phyloP scores from a whole-genome alignment of 2,888 invertebrate genomes.

The Thymelicus lineola region DNA sequence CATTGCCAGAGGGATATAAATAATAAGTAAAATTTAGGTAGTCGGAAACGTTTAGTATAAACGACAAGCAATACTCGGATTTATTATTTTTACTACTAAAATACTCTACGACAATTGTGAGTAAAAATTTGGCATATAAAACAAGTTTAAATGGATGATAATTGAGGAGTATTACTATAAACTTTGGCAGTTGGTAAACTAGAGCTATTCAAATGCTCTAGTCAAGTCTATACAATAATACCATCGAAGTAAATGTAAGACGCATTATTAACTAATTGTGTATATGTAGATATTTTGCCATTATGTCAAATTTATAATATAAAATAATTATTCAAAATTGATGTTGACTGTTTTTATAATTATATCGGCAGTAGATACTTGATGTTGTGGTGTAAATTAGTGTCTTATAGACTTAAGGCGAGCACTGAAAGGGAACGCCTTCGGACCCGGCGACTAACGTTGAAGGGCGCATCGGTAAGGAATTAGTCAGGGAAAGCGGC shows the following conservation, averaged over 20 bases:
- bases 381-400: slow-evolving; percentile 86
- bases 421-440: slow-evolving; percentile 55
- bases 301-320: slow-evolving; percentile 80
- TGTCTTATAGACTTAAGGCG: slow-evolving; percentile 81
- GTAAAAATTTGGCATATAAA: slow-evolving; percentile 51
- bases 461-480: background rate
- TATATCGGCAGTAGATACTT: slow-evolving; percentile 84
- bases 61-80: slow-evolving; percentile 84
- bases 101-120: slow-evolving; percentile 72
- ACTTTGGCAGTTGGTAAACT: slow-evolving; percentile 21
- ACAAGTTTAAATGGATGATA: slow-evolving; percentile 19
- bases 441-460: background rate
- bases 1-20: slow-evolving; percentile 80
- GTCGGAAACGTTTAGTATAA: slow-evolving; percentile 82
- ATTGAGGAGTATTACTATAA: slow-evolving; percentile 18
- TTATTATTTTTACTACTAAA: slow-evolving; percentile 78
- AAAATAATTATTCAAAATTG: slow-evolving; percentile 82
- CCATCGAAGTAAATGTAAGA: slow-evolving; percentile 63
- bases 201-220: slow-evolving; percentile 53
- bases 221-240: slow-evolving; percentile 59
- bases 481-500: slow-evolving; percentile 38
- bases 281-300: slow-evolving; percentile 83
- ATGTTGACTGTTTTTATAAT: slow-evolving; percentile 86
- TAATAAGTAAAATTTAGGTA: slow-evolving; percentile 73
- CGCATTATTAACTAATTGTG: slow-evolving; percentile 68